phyloP scores from a whole-genome alignment of 2,113 vertebrate genomes.

The Corydoras maculifer region DNA sequence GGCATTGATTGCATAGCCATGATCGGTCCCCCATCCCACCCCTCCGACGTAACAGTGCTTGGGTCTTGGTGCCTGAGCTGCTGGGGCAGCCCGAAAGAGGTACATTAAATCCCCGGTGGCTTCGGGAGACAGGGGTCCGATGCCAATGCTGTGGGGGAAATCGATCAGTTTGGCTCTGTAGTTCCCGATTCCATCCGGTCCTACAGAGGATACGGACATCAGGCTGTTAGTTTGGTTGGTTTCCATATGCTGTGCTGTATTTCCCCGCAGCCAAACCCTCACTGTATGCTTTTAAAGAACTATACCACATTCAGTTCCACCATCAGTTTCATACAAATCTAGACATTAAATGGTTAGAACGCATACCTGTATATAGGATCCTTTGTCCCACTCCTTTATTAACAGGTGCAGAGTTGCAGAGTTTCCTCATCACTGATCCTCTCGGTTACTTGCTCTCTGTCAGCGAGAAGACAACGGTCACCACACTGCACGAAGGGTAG shows the following conservation, averaged over 20 bases:
- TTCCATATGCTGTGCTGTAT: no score
- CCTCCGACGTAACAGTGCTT: conserved; percentile 54
- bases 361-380: conserved; percentile 64
- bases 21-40: conserved; percentile 64
- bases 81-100: conserved; percentile 52
- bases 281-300: no score
- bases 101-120: conserved; percentile 60
- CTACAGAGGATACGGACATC: conserved; percentile 46
- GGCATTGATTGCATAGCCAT: conserved; percentile 55
- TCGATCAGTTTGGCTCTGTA: conserved; percentile 59
- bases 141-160: conserved; percentile 51
- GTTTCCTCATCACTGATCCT: conserved; percentile 13
- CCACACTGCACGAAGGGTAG: conserved; percentile 44
- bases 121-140: conserved; percentile 42
- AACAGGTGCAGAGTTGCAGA: conserved; percentile 2
- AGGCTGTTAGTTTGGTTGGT: no score
- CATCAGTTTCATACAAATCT: not conserved
- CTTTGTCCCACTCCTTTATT: conserved; percentile 44
- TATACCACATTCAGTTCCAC: no score
- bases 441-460: not conserved
- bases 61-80: conserved; percentile 8
- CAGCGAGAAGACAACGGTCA: conserved; percentile 45
- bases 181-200: conserved; percentile 64
- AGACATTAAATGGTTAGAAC: not conserved
- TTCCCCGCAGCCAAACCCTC: no score